Base-by-base conservation (phyloP, 1,140 invertebrate species). In the Holotrichia oblita region DNA sequence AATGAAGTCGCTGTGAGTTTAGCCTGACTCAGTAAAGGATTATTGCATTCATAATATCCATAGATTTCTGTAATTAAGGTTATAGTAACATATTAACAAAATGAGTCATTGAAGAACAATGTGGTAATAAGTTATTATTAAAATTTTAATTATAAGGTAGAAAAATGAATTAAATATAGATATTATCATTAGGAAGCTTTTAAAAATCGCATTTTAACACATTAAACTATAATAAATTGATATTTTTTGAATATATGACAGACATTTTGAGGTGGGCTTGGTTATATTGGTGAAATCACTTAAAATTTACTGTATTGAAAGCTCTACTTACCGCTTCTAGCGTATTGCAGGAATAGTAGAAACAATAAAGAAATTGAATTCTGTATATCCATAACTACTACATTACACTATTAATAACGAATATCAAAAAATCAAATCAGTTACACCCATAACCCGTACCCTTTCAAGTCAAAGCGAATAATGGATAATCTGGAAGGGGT, bases 11-110 rank as follows among this genome's bases (percentile, higher is more conserved):
- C 95, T 84, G 89, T 93, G 41, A 97, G 83, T 76, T 89, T 90
- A 81, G 94, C 92, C 83, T 87, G 89, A 2, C 93, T 91, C 82
- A 96, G 87, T 44, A 96, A 87, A n/a, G 94, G 93, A 80, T 91
- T 90, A 85, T 94, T 94, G 86, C 95, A 96, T 87, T 95, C 93
- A 87, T 93, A 93, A 81, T 93, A 91, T 85, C 90, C 89, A 79
- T 91, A 91, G 83, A 89, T 83, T 77, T 85, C 85, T 86, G 79
- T 80, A 87, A 86, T 55, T 55, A 76, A 76, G 41, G 24, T 41
- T 74, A 42, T 41, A 69, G 8, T n/a, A 74, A 22, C 17, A 6
- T 20, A 74, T 17, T 76, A 55, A 55, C 8, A 12, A 76, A 24
- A 27, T 76, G 75, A 76, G 14, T 76, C 75, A 76, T 55, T 20